Conservation (phyloP, 1,140 invertebrate species). For the Lineus longissimus region DNA sequence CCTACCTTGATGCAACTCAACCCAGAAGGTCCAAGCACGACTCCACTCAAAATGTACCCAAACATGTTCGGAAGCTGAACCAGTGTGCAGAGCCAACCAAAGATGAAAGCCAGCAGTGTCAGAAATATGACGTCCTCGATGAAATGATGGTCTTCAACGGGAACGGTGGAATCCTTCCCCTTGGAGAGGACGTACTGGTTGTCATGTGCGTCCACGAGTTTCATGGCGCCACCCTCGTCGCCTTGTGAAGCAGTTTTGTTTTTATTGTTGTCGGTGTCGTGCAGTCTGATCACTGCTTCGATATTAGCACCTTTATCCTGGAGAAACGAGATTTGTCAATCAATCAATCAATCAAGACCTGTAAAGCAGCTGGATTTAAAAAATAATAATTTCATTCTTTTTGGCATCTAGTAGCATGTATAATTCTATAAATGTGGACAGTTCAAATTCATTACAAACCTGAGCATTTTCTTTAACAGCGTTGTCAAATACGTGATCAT, state of each 20-base stretch:
- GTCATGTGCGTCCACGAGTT: slow-evolving; percentile 16
- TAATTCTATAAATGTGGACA: too few relatives aligned
- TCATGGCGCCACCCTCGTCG: not conserved
- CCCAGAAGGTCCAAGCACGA: slow-evolving; percentile 18
- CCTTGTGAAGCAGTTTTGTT: not conserved
- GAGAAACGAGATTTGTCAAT: not conserved
- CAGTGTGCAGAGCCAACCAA: slow-evolving; percentile 11
- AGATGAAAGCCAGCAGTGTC: not conserved
- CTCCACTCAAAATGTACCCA: slow-evolving; percentile 19
- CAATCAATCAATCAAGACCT: not conserved
- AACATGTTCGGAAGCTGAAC: slow-evolving; percentile 18
- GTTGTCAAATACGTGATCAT: slow-evolving; percentile 20
- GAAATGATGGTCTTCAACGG: slow-evolving; percentile 16
- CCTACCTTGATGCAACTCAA: slow-evolving; percentile 12
- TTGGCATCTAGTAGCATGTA: too few relatives aligned
- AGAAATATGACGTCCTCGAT: slow-evolving; percentile 18
- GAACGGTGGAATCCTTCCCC: slow-evolving; percentile 18
- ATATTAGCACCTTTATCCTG: slow-evolving; percentile 2
- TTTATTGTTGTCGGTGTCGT: not conserved
- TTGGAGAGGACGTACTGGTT: slow-evolving; percentile 20
- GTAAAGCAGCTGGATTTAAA: not conserved
- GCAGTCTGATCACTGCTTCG: slow-evolving; percentile 8
- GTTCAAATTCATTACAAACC: too few relatives aligned
- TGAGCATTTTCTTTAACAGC: slow-evolving; percentile 3
- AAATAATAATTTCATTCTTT: not conserved